Conservation (phyloP, 2,888 invertebrate genomes). For the Drosophila picticornis region DNA sequence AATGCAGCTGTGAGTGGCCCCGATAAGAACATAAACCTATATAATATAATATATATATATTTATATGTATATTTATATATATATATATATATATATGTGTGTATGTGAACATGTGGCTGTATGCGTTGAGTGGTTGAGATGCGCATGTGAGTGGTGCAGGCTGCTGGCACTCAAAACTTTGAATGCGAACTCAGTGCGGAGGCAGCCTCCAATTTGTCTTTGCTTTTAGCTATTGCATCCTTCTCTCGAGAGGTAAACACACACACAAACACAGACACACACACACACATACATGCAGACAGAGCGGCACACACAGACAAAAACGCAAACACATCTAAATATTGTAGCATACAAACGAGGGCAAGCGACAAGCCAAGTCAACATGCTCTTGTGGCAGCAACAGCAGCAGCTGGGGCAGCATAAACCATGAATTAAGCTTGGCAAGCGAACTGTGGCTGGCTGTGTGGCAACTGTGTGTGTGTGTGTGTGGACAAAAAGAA, state of each 20-base stretch:
- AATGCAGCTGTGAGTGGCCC: conserved; percentile 51
- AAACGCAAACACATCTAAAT: conserved; percentile 58
- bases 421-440: conserved; percentile 48
- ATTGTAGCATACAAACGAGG: conserved; percentile 74
- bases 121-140: conserved; percentile 10
- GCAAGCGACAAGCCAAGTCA: conserved; percentile 71
- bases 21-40: conserved; percentile 43
- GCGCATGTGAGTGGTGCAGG: conserved; percentile 31
- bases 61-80: conserved; percentile 28
- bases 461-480: conserved; percentile 23
- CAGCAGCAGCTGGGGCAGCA: conserved; percentile 20
- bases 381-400: conserved; percentile 61
- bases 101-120: conserved; percentile 32
- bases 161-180: conserved; percentile 59
- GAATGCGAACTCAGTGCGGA: conserved; percentile 52
- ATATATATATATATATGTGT: conserved; percentile 20
- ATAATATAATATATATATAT: conserved; percentile 32
- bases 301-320: conserved; percentile 3
- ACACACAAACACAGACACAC: conserved; percentile 25
- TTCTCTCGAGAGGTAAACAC: conserved; percentile 64
- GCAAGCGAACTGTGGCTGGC: conserved; percentile 17
- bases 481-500: neutral
- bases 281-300: conserved; percentile 21
- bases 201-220: conserved; percentile 62
- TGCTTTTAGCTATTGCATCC: conserved; percentile 62